A percentile compares a stretch with the other conserved stretches of the same genome.
Conservation (phyloP, 2,113 vertebrate species). For the Albula glossodonta region DNA sequence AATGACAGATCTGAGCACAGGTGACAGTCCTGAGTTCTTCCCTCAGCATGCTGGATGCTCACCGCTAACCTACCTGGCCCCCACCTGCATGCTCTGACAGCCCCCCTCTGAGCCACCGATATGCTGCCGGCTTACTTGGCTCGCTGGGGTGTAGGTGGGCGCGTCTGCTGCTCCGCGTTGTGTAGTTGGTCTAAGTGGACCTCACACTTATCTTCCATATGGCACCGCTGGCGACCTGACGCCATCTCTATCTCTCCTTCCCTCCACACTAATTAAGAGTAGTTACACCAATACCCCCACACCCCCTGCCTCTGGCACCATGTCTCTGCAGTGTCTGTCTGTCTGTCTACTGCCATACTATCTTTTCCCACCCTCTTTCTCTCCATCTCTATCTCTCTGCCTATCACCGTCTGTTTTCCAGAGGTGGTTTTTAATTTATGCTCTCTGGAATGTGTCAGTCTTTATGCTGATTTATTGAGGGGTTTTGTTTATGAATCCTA, state of each 20-base stretch:
- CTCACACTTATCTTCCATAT: constrained; percentile 7
- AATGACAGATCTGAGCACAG: too few relatives aligned
- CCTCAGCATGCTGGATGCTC: not conserved
- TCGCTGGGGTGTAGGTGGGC: not conserved
- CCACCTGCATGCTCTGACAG: not conserved
- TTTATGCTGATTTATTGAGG: constrained; percentile 6
- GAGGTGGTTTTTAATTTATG: not conserved
- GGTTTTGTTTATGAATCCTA: not conserved
- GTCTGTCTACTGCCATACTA: not conserved
- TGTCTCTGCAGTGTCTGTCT: not conserved
- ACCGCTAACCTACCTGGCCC: not conserved
- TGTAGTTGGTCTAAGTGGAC: not conserved
- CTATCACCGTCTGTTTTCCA: not conserved
- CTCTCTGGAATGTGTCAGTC: not conserved
- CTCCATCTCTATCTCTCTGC: not conserved
- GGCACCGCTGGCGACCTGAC: not conserved
- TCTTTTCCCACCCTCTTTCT: not conserved
- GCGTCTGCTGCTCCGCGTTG: not conserved
- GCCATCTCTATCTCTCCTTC: not conserved
- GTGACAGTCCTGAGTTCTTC: too few relatives aligned
- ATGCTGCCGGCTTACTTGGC: not conserved
- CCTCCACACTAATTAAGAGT: constrained; percentile 1
- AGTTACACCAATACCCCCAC: not conserved
- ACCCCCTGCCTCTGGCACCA: not conserved
- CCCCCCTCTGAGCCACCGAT: not conserved